Percentiles rank a stretch among this genome's conserved stretches.
phyloP scores from a whole-genome alignment of 2,113 vertebrate genomes.

The Aegotheles bennettii region DNA sequence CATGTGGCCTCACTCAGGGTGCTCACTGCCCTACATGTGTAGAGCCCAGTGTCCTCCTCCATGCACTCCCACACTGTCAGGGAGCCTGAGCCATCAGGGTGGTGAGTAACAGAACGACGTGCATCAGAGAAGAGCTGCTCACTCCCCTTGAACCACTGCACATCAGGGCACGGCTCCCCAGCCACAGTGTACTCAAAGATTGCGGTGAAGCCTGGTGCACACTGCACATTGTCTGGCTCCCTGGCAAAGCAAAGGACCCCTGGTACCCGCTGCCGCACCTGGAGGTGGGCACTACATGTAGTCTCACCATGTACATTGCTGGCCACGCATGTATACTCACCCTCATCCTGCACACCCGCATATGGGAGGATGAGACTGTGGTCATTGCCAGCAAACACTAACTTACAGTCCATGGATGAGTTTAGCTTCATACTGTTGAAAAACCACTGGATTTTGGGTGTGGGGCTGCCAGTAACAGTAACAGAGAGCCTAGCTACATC shows the following conservation, averaged over 20 bases:
- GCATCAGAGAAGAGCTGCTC: conserved; percentile 70
- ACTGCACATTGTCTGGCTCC: accelerated
- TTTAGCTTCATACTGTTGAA: conserved; percentile 76
- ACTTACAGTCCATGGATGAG: conserved; percentile 73
- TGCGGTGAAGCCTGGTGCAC: neutral
- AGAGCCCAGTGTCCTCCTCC: conserved; percentile 76
- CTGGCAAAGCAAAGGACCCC: neutral
- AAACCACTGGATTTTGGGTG: conserved; percentile 87
- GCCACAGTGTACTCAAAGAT: conserved; percentile 75
- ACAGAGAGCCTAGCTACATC: conserved; percentile 84
- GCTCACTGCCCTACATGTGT: conserved; percentile 79
- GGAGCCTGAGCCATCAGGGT: conserved; percentile 79
- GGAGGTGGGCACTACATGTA: conserved; percentile 78
- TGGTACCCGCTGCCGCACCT: accelerated
- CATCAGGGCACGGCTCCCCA: conserved; percentile 75
- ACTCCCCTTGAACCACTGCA: conserved; percentile 82
- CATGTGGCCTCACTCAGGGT: conserved; percentile 74
- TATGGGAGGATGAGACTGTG: conserved; percentile 82
- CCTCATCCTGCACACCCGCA: conserved; percentile 78
- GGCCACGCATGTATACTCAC: conserved; percentile 84
- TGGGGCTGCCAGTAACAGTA: conserved; percentile 79
- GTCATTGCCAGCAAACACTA: conserved; percentile 81
- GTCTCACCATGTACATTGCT: conserved; percentile 79
- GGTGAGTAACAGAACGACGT: conserved; percentile 66
- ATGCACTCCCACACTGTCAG: conserved; percentile 72